phyloP scores from a whole-genome alignment of 1,140 invertebrate species.

The Drosophila equinoxialis region DNA sequence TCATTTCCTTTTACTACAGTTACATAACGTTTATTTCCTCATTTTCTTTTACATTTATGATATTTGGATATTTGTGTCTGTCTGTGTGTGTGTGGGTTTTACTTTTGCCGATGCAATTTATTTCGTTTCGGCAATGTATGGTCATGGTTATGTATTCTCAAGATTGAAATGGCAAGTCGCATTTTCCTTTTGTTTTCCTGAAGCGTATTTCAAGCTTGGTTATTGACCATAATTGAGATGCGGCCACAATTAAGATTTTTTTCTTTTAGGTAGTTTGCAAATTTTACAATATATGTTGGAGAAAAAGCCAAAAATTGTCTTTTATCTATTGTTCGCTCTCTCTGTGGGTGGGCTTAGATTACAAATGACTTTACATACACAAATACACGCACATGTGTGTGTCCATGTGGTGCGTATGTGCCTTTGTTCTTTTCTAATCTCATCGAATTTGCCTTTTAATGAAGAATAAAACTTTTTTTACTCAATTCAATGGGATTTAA shows the following conservation, averaged over 20 bases:
- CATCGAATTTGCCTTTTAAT: constrained; percentile 9
- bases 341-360: background rate
- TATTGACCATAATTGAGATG: constrained; percentile 6
- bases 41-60: background rate
- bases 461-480: background rate
- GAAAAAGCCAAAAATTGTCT: background rate
- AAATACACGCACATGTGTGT: background rate
- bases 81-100: background rate
- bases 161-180: background rate
- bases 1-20: constrained; percentile 2
- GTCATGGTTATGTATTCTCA: background rate
- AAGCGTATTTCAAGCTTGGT: background rate
- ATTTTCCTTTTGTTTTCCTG: background rate
- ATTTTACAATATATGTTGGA: background rate
- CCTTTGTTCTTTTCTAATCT: background rate
- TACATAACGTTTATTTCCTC: constrained; percentile 1
- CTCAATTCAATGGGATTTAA: constrained; percentile 8
- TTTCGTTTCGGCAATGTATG: background rate
- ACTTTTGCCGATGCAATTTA: background rate
- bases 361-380: background rate
- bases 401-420: background rate
- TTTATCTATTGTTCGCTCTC: background rate
- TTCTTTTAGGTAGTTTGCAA: background rate
- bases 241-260: background rate
- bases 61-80: background rate